Evolutionary conservation across 2,888 invertebrate genomes (phyloP).

Genomic region (Mesodorylaimus sp.): DNA sequence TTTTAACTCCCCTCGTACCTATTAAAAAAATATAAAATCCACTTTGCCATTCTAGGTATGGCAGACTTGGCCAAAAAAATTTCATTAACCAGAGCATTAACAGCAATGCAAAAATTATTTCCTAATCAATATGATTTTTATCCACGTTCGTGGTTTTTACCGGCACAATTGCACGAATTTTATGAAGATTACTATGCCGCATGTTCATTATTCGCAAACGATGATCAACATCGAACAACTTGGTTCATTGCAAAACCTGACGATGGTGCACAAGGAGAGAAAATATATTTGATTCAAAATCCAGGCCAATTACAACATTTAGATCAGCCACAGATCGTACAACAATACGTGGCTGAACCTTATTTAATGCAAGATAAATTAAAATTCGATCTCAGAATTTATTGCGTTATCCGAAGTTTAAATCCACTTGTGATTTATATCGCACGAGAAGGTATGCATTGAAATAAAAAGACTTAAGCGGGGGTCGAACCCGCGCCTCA

Average conservation of each 20-base stretch:
- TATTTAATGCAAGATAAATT: conserved; percentile 29
- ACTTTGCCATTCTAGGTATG: conserved; percentile 36
- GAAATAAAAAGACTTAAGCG: conserved; percentile 31
- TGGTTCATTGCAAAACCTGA: conserved; percentile 39
- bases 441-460: conserved; percentile 30
- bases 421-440: conserved; percentile 34
- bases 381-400: conserved; percentile 38
- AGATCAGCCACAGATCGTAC: conserved; percentile 22
- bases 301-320: conserved; percentile 31
- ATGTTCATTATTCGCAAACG: conserved; percentile 1
- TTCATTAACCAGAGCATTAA: conserved; percentile 33
- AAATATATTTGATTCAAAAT: conserved; percentile 36
- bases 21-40: no score
- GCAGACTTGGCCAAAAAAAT: conserved; percentile 35
- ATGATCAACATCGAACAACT: conserved; percentile 16
- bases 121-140: conserved; percentile 37
- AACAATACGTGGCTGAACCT: conserved; percentile 36
- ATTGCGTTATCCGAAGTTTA: conserved; percentile 34
- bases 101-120: conserved; percentile 34
- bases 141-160: conserved; percentile 37
- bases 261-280: conserved; percentile 36
- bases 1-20: no score
- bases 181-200: conserved; percentile 13
- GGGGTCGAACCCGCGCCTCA: no score
- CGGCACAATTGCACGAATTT: conserved; percentile 33